Percentiles rank a stretch among this genome's conserved stretches.
These are phyloP conservation scores for Lasius platythorax DNA, from an alignment of 2,888 invertebrate species.

Conservation along the genomic window DNA sequence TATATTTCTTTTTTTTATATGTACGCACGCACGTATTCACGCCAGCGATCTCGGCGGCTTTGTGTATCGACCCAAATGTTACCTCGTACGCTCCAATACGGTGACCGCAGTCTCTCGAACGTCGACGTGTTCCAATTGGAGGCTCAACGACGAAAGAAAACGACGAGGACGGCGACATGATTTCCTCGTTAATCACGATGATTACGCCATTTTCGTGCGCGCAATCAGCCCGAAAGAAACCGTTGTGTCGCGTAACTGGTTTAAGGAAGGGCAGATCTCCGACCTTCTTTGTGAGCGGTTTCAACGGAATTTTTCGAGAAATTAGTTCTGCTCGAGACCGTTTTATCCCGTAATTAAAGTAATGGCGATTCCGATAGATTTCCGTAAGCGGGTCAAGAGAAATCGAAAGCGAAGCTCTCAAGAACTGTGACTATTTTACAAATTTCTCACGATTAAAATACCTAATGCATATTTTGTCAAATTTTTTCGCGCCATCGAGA, in stretches of 20 bases:
- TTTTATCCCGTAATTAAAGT: not conserved
- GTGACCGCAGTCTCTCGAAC: constrained; percentile 51
- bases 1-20: not conserved
- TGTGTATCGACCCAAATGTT: constrained; percentile 27
- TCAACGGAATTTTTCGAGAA: constrained; percentile 26
- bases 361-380: not conserved
- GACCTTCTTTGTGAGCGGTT: constrained; percentile 50
- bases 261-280: constrained; percentile 53
- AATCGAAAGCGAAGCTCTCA: not conserved
- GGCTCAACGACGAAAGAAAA: constrained; percentile 41
- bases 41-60: not conserved
- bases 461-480: not conserved
- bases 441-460: not conserved
- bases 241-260: constrained; percentile 66
- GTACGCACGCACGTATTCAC: not conserved
- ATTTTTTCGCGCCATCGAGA: not conserved
- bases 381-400: not conserved
- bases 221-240: constrained; percentile 65
- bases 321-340: constrained; percentile 28
- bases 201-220: constrained; percentile 72
- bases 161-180: constrained; percentile 63
- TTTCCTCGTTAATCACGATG: constrained; percentile 78
- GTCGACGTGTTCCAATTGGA: constrained; percentile 51
- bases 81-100: constrained; percentile 10
- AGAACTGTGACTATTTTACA: not conserved